A percentile compares a stretch with the other conserved stretches of the same genome.
phyloP scores from a whole-genome alignment of 2,113 vertebrate species.

The Percopsis transmontana region DNA sequence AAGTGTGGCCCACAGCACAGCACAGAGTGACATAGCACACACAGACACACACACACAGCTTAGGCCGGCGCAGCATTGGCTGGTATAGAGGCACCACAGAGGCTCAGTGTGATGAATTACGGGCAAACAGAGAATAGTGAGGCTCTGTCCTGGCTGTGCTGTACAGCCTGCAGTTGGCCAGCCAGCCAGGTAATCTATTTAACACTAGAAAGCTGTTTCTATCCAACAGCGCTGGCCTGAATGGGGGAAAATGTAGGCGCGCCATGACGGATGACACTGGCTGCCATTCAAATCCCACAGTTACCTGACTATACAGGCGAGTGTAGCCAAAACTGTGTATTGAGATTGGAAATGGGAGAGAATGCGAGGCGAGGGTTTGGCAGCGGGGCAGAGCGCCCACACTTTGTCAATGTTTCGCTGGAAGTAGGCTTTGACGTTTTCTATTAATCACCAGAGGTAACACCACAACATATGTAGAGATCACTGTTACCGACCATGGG shows the following conservation, averaged over 20 bases:
- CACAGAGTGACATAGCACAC: constrained; percentile 1
- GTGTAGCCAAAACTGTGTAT: constrained; percentile 14
- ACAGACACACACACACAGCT: not conserved
- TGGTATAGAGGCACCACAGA: constrained; percentile 22
- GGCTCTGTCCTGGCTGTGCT: constrained; percentile 37
- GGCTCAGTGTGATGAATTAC: constrained; percentile 45
- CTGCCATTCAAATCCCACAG: constrained; percentile 37
- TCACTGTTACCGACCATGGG: constrained; percentile 1
- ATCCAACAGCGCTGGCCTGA: constrained; percentile 42
- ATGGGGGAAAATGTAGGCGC: constrained; percentile 33
- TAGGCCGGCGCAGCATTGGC: constrained; percentile 12
- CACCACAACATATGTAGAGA: constrained; percentile 13
- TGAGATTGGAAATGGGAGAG: constrained; percentile 12
- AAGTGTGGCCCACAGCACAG: not conserved
- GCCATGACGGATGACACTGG: constrained; percentile 54
- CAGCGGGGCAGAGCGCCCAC: constrained; percentile 4
- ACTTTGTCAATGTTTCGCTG: constrained; percentile 18
- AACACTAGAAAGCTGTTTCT: constrained; percentile 31
- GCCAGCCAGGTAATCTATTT: constrained; percentile 54
- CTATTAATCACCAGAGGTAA: constrained; percentile 14
- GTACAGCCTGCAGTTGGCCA: constrained; percentile 49
- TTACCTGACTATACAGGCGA: constrained; percentile 20
- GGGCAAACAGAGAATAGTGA: constrained; percentile 43
- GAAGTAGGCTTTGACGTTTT: constrained; percentile 6
- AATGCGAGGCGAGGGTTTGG: constrained; percentile 8